These are phyloP conservation scores for Holothuria leucospilota DNA, from an alignment of 53 echinoderm and acorn worm genomes.

Conservation along the genomic window DNA sequence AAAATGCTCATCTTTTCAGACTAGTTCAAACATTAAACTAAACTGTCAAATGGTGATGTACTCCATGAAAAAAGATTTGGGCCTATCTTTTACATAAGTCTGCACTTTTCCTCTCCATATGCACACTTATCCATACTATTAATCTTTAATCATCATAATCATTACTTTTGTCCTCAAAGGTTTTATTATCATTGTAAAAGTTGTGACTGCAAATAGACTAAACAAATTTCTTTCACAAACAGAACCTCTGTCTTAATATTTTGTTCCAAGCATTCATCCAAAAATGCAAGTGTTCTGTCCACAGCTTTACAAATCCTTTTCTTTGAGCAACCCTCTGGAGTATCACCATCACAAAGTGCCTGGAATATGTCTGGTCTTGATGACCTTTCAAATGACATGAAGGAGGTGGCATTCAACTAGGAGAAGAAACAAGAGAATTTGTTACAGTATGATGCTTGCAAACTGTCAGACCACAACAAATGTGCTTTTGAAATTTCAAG, in stretches of 20 bases:
- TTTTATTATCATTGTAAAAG: neutral
- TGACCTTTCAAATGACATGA: slow-evolving; percentile 72
- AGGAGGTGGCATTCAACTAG: slow-evolving; percentile 68
- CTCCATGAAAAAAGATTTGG: too few relatives aligned
- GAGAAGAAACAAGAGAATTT: neutral
- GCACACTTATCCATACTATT: too few relatives aligned
- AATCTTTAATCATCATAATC: too few relatives aligned
- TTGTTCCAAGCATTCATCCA: slow-evolving; percentile 73
- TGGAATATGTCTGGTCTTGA: slow-evolving; percentile 78
- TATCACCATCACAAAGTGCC: slow-evolving; percentile 86
- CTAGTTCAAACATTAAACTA: too few relatives aligned
- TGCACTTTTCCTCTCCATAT: too few relatives aligned
- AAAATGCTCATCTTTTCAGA: too few relatives aligned
- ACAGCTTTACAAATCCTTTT: slow-evolving; percentile 78
- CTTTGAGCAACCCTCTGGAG: slow-evolving; percentile 63
- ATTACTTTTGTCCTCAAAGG: too few relatives aligned
- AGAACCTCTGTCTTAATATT: slow-evolving; percentile 68
- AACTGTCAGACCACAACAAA: too few relatives aligned
- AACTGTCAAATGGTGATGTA: too few relatives aligned
- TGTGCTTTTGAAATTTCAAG: too few relatives aligned
- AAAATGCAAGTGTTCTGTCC: slow-evolving; percentile 67
- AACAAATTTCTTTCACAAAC: neutral
- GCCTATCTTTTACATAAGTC: too few relatives aligned
- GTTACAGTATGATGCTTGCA: too few relatives aligned
- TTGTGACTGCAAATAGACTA: neutral